Base-by-base conservation (phyloP, 2,797 vertebrate genomes). In the Microhierax caerulescens region DNA sequence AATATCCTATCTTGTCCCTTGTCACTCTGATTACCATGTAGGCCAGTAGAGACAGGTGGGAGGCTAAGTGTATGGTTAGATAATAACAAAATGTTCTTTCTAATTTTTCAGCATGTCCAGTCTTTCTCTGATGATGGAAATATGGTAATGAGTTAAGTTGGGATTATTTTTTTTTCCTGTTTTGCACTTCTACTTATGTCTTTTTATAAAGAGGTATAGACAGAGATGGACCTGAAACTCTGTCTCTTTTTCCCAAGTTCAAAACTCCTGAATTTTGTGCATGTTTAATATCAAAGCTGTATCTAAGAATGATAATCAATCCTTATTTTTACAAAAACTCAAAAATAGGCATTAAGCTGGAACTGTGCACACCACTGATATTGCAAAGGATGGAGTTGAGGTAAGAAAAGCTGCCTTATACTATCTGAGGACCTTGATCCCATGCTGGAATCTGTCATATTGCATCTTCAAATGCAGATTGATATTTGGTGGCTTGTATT, bases 1-100 rank as follows among this genome's bases (percentile, higher is more conserved):
- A 48, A 43, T 56, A 68, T 20, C 50, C 77, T 85, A 19, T 86
- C 88, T 89, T 11, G 3, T 93, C 74, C 80, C 76, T 92, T 83
- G 56, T 59, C 54, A 63, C 37, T 37, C 64, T 70, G 69, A 67
- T 75, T 85, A 73, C 53, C 3, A 3, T 4, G 60, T 30, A 92
- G 88, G 56, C 13, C 75, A 85, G 41, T 4, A 45, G 43, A 83
- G 56, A 43, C 85, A 92, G 75, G 78, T 96, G 92, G 90, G 89
- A 97, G 85, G 41, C 13, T 23, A 28, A 87, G 54, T 34, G 17
- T 61, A 47, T 5, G 25, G 50, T 61, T 83, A 90, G 57, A 76
- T 10, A 88, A 70, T 77, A 93, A 63, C 51, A 90, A 85, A 84
- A 69, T 21, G 59, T 73, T 34, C 50, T 88, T 88, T 75, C 27